A percentile compares a stretch with the other conserved stretches of the same genome.
phyloP scores from a whole-genome alignment of 2,888 invertebrate species.

The Aphidius colemani region DNA sequence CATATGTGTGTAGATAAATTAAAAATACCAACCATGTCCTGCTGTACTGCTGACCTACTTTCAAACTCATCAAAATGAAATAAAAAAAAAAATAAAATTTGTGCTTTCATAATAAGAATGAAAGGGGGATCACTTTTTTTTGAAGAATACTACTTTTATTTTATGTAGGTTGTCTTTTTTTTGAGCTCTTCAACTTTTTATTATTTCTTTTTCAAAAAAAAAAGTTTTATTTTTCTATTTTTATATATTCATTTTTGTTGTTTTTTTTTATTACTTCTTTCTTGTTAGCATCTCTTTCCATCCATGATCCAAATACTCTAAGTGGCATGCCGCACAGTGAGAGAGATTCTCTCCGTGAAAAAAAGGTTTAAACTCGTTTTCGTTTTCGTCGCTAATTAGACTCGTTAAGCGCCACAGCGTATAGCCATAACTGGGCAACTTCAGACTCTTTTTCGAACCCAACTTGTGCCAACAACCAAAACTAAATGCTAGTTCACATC shows the following conservation, averaged over 20 bases:
- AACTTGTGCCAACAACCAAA: constrained; percentile 38
- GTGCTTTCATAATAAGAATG: neutral
- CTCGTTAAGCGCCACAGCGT: constrained; percentile 58
- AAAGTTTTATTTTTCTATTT: too few species aligned
- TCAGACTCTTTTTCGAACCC: constrained; percentile 32
- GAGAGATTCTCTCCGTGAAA: constrained; percentile 27
- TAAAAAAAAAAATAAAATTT: neutral
- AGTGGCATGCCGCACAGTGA: constrained; percentile 21
- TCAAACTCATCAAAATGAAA: constrained; percentile 14
- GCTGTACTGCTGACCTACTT: constrained; percentile 37
- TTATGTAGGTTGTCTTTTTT: too few species aligned
- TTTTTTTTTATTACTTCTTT: too few species aligned
- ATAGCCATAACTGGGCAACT: constrained; percentile 57
- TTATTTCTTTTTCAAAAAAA: too few species aligned
- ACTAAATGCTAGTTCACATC: constrained; percentile 40
- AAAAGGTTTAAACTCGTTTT: constrained; percentile 60
- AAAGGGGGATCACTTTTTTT: constrained; percentile 17
- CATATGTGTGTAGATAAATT: constrained; percentile 1
- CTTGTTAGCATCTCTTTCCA: constrained; percentile 21
- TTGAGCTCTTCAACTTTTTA: too few species aligned
- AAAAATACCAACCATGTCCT: constrained; percentile 18
- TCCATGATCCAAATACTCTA: constrained; percentile 22
- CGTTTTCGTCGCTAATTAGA: constrained; percentile 62
- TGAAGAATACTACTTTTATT: neutral
- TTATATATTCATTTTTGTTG: too few species aligned